phyloP scores from a whole-genome alignment of 2,888 invertebrate genomes.

The Acanthosoma haemorrhoidale region DNA sequence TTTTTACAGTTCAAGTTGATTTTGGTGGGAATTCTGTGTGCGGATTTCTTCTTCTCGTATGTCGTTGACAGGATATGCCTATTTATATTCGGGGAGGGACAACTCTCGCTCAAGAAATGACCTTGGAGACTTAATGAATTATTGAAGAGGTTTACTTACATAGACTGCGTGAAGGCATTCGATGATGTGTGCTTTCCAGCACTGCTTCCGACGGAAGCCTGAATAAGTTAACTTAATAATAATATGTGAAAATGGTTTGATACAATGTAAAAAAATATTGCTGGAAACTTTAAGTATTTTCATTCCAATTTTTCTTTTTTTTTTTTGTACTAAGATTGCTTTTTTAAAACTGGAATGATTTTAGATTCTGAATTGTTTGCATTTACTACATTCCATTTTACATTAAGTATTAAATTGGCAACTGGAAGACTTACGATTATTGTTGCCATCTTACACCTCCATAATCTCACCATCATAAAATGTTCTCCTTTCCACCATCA shows the following conservation, averaged over 20 bases:
- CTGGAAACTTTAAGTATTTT: background rate
- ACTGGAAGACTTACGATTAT: background rate
- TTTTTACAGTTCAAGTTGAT: slow-evolving; percentile 79
- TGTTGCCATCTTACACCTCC: background rate
- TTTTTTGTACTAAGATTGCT: background rate
- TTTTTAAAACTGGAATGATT: too few species aligned
- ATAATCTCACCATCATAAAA: too few species aligned
- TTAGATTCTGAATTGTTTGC: too few species aligned
- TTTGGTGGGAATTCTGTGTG: slow-evolving; percentile 73
- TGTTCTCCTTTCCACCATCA: too few species aligned
- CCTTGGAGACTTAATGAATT: background rate
- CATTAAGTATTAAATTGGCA: background rate
- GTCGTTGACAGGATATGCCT: slow-evolving; percentile 77
- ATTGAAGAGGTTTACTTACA: too few species aligned
- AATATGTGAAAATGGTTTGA: background rate
- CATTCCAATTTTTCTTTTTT: background rate
- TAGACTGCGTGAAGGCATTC: slow-evolving; percentile 14
- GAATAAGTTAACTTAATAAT: background rate
- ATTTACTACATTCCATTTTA: too few species aligned
- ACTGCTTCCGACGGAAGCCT: background rate
- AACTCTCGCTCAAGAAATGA: slow-evolving; percentile 44
- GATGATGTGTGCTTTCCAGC: background rate
- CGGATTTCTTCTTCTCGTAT: slow-evolving; percentile 81
- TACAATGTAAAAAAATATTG: background rate
- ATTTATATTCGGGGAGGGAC: slow-evolving; percentile 80